Evolutionary conservation across 2,888 invertebrate genomes (phyloP).

Genomic region (Trachelus tabidus): DNA sequence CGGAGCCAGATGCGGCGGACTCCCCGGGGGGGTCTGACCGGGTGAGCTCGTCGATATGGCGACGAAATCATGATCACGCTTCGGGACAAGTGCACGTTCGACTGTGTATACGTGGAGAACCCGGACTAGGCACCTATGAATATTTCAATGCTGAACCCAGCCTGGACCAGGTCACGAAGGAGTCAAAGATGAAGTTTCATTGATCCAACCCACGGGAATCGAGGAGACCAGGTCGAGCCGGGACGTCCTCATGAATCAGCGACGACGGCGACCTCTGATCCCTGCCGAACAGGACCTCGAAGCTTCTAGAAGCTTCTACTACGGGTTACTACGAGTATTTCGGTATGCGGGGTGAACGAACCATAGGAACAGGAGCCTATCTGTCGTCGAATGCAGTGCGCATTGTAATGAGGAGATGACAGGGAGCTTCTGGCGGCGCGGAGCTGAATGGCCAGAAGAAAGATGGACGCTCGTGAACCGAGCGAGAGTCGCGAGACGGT

Average conservation of each 20-base stretch:
- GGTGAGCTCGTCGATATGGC: constrained; percentile 19
- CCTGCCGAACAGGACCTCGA: background rate
- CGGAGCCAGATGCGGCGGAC: constrained; percentile 41
- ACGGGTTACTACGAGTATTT: constrained; percentile 31
- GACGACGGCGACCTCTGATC: background rate
- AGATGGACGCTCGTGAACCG: background rate
- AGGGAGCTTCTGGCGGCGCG: constrained; percentile 52
- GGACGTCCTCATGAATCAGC: too few species aligned
- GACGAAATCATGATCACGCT: background rate
- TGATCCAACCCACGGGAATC: too few species aligned
- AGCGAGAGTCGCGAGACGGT: constrained; percentile 3
- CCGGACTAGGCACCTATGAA: background rate
- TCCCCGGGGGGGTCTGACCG: background rate
- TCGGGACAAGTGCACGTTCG: background rate
- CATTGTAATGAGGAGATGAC: constrained; percentile 58
- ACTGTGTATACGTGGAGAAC: background rate
- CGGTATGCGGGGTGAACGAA: constrained; percentile 51
- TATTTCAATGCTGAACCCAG: background rate
- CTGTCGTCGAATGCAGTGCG: constrained; percentile 52
- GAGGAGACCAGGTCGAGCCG: background rate
- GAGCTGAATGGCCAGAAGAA: constrained; percentile 15
- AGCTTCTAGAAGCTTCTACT: background rate
- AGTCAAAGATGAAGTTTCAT: background rate
- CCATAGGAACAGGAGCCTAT: constrained; percentile 45
- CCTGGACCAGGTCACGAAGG: background rate